Conservation (phyloP, 2,797 vertebrate species). For the Phoeniculus purpureus region DNA sequence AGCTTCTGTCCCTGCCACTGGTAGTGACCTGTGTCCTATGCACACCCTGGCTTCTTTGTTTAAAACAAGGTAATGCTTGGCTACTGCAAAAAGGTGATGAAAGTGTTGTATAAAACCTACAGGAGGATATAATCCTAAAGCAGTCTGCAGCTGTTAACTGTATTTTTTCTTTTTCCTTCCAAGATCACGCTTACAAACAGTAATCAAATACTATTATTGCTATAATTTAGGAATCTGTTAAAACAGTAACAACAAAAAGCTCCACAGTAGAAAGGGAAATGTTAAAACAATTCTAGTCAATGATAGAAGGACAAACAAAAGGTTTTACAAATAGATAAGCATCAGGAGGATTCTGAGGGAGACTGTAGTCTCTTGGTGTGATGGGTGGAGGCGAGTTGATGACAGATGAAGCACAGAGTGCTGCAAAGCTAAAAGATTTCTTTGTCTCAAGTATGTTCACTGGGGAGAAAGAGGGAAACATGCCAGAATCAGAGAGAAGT, state of each 20-base stretch:
- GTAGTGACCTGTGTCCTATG: not conserved
- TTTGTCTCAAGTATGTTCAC: slow-evolving; percentile 62
- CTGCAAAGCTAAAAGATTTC: slow-evolving; percentile 68
- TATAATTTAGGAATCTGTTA: slow-evolving; percentile 43
- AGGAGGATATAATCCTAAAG: not conserved
- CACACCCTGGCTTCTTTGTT: not conserved
- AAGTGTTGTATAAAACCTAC: slow-evolving; percentile 6
- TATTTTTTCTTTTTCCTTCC: not conserved
- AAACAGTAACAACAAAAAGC: not conserved
- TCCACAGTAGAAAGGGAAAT: not conserved
- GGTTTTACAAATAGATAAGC: slow-evolving; percentile 61
- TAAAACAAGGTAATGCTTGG: not conserved
- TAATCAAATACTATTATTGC: not conserved
- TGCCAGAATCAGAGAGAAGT: slow-evolving; percentile 69
- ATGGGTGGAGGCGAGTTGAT: slow-evolving; percentile 63
- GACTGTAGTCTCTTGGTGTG: slow-evolving; percentile 40
- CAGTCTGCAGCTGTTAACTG: slow-evolving; percentile 2
- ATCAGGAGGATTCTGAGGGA: slow-evolving; percentile 48
- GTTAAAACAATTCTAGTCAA: not conserved
- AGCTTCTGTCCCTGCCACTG: not conserved
- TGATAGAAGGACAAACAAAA: slow-evolving; percentile 48
- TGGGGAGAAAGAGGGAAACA: slow-evolving; percentile 57
- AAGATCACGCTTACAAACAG: not conserved
- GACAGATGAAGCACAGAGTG: slow-evolving; percentile 65
- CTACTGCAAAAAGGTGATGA: slow-evolving; percentile 9